These are phyloP conservation scores for Diachrysia chrysitis DNA, from an alignment of 2,888 invertebrate genomes.

Conservation along the genomic window DNA sequence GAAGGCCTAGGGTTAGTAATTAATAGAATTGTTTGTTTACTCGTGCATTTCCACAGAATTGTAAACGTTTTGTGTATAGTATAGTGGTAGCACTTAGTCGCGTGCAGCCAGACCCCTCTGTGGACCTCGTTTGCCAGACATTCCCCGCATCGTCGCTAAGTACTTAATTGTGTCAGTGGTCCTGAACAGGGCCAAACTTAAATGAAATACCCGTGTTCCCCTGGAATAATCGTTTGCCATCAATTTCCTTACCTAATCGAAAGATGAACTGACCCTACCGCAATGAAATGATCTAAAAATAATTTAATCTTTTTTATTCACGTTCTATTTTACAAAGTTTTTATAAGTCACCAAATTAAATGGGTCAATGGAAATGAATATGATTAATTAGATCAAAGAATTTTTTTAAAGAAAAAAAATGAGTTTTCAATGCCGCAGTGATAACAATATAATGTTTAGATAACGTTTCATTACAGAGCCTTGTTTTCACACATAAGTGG, in stretches of 20 bases:
- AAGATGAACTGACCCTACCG: slow-evolving; percentile 32
- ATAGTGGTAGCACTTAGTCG: slow-evolving; percentile 61
- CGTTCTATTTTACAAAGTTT: slow-evolving; percentile 34
- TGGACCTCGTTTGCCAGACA: slow-evolving; percentile 54
- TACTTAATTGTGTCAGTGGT: slow-evolving; percentile 73
- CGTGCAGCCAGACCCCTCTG: slow-evolving; percentile 52
- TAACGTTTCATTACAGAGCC: neutral
- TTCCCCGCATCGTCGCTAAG: slow-evolving; percentile 64
- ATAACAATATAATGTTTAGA: neutral
- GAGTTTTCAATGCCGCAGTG: neutral
- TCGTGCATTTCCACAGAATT: slow-evolving; percentile 39
- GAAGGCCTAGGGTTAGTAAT: slow-evolving; percentile 48
- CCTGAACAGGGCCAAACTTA: slow-evolving; percentile 64
- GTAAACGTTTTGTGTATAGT: slow-evolving; percentile 48
- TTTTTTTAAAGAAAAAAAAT: slow-evolving; percentile 13
- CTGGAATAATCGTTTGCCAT: slow-evolving; percentile 49
- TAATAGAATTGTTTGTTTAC: slow-evolving; percentile 59
- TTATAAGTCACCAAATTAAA: slow-evolving; percentile 29
- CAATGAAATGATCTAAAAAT: slow-evolving; percentile 32
- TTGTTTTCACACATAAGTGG: neutral
- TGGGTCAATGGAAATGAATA: slow-evolving; percentile 37
- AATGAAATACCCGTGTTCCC: slow-evolving; percentile 66
- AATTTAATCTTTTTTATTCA: slow-evolving; percentile 29
- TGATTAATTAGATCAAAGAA: slow-evolving; percentile 28
- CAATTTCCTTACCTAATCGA: slow-evolving; percentile 42